A percentile compares a stretch with the other conserved stretches of the same genome.
Evolutionary conservation across 2,797 vertebrate genomes (phyloP).

Genomic region (Chromobotia macracanthus): DNA sequence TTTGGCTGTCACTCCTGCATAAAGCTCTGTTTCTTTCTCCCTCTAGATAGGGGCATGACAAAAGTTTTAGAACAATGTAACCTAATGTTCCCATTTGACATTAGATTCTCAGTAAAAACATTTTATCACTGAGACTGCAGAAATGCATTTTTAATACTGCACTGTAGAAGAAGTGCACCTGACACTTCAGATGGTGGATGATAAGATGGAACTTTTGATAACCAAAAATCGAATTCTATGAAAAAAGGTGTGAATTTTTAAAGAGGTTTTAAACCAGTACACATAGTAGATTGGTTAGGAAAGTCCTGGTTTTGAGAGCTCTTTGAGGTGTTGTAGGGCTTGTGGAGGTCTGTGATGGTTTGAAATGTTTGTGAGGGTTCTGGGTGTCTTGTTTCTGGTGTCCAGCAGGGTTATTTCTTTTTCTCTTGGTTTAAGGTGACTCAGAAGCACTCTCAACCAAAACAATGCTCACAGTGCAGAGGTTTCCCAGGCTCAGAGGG

Average conservation of each 20-base stretch:
- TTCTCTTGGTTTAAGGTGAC: conserved; percentile 61
- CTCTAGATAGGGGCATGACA: conserved; percentile 67
- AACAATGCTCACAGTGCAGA: conserved; percentile 65
- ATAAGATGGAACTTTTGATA: not conserved
- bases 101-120: conserved; percentile 44
- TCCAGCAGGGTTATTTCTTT: conserved; percentile 58
- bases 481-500: conserved; percentile 65
- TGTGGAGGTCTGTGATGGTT: not conserved
- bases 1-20: conserved; percentile 71
- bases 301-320: not conserved
- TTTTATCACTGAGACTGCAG: conserved; percentile 32
- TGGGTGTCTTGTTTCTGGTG: conserved; percentile 24
- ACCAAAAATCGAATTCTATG: not conserved
- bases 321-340: not conserved
- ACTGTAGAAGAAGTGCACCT: conserved; percentile 19
- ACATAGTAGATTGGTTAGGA: not conserved
- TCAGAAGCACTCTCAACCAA: conserved; percentile 61
- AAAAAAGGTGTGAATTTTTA: conserved; percentile 1
- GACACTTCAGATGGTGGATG: not conserved
- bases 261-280: not conserved
- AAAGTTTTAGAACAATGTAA: conserved; percentile 70
- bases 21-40: conserved; percentile 71
- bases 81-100: conserved; percentile 52
- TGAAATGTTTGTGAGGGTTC: conserved; percentile 36
- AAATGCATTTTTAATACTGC: conserved; percentile 24